Conservation (phyloP, 2,113 vertebrate species). For the Tyrannus savana region DNA sequence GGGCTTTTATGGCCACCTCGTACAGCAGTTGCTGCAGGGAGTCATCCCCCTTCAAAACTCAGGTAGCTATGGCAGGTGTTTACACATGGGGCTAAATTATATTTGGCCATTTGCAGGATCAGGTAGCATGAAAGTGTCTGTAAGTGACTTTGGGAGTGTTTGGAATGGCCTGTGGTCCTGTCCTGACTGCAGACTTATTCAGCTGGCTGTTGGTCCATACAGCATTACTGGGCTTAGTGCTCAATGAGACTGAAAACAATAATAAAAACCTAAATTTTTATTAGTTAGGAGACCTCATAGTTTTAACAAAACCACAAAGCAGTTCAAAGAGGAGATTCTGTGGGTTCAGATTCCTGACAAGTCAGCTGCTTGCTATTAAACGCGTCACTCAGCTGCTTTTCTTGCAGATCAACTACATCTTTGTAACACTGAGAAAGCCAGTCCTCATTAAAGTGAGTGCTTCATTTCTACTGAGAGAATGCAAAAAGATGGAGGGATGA, state of each 20-base stretch:
- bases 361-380: conserved; percentile 6
- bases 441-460: neutral
- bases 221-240: neutral
- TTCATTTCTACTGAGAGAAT: neutral
- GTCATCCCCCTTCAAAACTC: fast-evolving
- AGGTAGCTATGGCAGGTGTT: neutral
- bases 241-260: neutral
- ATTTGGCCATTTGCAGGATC: neutral
- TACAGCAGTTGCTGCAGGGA: fast-evolving
- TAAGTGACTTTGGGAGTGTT: neutral
- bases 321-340: neutral
- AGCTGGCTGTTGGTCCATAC: neutral
- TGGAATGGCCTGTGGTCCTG: neutral
- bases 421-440: neutral
- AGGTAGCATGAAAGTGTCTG: neutral
- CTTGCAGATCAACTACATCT: conserved; percentile 2
- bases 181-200: neutral
- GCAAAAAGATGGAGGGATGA: neutral
- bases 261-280: neutral
- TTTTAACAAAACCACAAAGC: neutral
- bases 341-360: neutral
- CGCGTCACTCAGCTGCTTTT: neutral
- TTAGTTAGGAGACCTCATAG: neutral
- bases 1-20: fast-evolving
- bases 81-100: neutral